A percentile compares a stretch with the other conserved stretches of the same genome.
phyloP scores from a whole-genome alignment of 2,113 vertebrate species.

The Mesoclemmys tuberculata region DNA sequence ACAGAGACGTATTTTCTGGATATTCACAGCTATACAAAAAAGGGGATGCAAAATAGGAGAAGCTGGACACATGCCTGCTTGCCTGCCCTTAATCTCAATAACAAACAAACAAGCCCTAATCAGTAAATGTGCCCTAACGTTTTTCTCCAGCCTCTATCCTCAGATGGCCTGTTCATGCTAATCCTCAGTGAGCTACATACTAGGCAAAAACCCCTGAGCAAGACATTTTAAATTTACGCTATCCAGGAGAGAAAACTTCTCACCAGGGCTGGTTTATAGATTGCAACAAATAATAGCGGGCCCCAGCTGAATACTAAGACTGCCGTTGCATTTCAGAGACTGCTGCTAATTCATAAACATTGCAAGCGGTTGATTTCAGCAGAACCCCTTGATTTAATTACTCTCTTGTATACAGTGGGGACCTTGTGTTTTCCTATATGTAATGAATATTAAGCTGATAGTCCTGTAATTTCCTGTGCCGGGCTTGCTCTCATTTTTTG shows the following conservation, averaged over 20 bases:
- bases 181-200: neutral
- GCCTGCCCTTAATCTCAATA: neutral
- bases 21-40: neutral
- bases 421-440: constrained; percentile 56
- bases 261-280: constrained; percentile 7
- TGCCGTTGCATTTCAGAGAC: neutral
- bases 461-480: constrained; percentile 73
- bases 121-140: neutral
- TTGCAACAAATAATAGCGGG: constrained; percentile 17
- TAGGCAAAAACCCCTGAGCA: neutral
- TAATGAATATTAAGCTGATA: constrained; percentile 75
- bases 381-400: constrained; percentile 78
- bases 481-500: constrained; percentile 68
- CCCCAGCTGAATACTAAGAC: neutral
- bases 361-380: constrained; percentile 65
- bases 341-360: constrained; percentile 56
- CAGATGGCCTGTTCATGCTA: neutral
- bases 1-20: accelerated
- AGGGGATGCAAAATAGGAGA: neutral
- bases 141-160: constrained; percentile 41
- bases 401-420: constrained; percentile 61
- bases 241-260: constrained; percentile 4
- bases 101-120: constrained; percentile 25
- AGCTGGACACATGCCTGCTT: neutral
- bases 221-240: neutral